A percentile compares a stretch with the other conserved stretches of the same genome.
phyloP scores from a whole-genome alignment of 2,888 invertebrate genomes.

The Caenorhabditis doughertyi region DNA sequence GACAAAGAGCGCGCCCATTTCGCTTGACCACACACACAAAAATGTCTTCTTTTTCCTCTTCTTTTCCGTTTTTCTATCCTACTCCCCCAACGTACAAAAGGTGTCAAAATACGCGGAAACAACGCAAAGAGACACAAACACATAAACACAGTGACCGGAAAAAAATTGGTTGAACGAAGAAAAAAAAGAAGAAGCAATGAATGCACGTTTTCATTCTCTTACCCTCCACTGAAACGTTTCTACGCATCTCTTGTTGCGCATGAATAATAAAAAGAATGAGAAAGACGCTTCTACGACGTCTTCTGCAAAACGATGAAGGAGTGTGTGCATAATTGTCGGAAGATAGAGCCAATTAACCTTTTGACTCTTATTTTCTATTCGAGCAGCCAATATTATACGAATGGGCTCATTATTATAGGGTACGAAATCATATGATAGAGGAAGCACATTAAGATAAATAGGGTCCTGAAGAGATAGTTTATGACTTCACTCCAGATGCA shows the following conservation, averaged over 20 bases:
- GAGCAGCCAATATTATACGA: conserved; percentile 12
- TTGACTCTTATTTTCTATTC: background rate
- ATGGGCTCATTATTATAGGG: background rate
- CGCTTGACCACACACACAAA: conserved; percentile 49
- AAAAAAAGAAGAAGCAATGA: conserved; percentile 2
- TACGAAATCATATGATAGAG: background rate
- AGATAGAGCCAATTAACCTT: conserved; percentile 8
- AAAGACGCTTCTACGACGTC: background rate
- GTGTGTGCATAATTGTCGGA: conserved; percentile 37
- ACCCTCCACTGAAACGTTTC: conserved; percentile 23
- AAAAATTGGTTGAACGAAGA: conserved; percentile 1
- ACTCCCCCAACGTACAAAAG: conserved; percentile 24
- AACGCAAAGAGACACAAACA: conserved; percentile 7
- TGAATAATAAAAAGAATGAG: conserved; percentile 42
- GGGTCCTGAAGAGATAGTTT: background rate
- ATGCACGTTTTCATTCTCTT: conserved; percentile 11
- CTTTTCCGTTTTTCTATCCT: conserved; percentile 7
- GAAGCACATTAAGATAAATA: conserved; percentile 5
- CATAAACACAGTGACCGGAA: conserved; percentile 45
- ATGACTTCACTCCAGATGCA: too few species aligned
- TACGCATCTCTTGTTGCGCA: conserved; percentile 17
- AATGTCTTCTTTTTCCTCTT: conserved; percentile 4
- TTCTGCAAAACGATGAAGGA: conserved; percentile 19
- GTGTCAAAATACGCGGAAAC: conserved; percentile 50
- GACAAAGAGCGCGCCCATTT: conserved; percentile 38